Base-by-base conservation (phyloP, 2,113 vertebrate genomes). In the Atlantisia rogersi region DNA sequence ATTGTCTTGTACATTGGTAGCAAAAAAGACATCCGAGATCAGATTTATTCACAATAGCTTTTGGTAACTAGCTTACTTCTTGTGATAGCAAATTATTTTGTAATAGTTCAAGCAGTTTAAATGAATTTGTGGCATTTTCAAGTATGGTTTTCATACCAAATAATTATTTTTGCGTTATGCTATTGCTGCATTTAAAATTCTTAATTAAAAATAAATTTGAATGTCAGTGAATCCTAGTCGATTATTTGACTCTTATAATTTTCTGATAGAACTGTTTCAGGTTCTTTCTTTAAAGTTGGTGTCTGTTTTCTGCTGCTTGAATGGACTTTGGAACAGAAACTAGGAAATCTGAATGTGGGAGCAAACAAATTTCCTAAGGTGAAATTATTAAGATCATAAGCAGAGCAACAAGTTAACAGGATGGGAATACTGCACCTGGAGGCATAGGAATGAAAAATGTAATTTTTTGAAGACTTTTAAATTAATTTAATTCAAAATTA, bases 271-370 rank as follows among this genome's bases (percentile, higher is more conserved):
- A 22, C 12, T 53, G 5, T 52, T 87, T 62, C 31, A 73, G 37
- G 9, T 65, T 84, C 19, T 90, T 92, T 92, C 42, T 88, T 90
- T 88, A 56, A 88, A 73, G 16, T n/a, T 70, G 11, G 3, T 64
- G 7, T 53, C 2, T 94, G 85, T n/a, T 94, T 88, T 28, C n/a
- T 73, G 55, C 31, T 92, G 21, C 53, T 84, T 69, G 26, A 75
- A 31, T 92, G 93, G 58, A 79, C 87, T 95, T 95, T 85, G 94
- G 77, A 96, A 82, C 67, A 77, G 75, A 82, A 86, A 55, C 62
- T 77, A 31, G 63, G 44, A 80, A 83, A 88, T 12, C 24, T 10
- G 11, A 82, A 68, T 39, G 53, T 39, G 15, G 29, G 75, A 82
- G 40, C 70, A 92, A 83, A 82, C 48, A 88, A 46, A 82, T 50